phyloP scores from a whole-genome alignment of 2,113 vertebrate species.

The Chionodraco myersi region DNA sequence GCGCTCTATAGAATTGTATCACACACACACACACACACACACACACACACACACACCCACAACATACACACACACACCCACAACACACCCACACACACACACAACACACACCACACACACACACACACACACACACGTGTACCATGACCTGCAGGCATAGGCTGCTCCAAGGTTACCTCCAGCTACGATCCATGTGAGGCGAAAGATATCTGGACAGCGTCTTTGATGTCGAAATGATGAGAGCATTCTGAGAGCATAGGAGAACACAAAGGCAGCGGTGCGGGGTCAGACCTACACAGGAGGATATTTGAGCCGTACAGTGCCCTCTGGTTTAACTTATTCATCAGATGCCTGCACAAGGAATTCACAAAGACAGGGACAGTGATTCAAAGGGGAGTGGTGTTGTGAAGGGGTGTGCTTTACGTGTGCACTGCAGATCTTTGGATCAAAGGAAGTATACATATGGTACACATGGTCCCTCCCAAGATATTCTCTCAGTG shows the following conservation, averaged over 20 bases:
- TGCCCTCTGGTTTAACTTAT: constrained; percentile 58
- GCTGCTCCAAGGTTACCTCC: constrained; percentile 28
- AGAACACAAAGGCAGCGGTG: constrained; percentile 44
- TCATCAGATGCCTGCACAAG: constrained; percentile 48
- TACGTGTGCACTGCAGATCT: constrained; percentile 1
- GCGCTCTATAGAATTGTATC: neutral
- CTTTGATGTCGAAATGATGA: constrained; percentile 66
- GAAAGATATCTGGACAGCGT: constrained; percentile 40
- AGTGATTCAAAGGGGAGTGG: constrained; percentile 32
- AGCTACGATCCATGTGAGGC: constrained; percentile 38
- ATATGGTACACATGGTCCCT: constrained; percentile 43
- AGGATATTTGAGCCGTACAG: constrained; percentile 40
- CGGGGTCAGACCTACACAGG: constrained; percentile 52
- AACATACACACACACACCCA: neutral
- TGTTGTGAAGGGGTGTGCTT: constrained; percentile 11
- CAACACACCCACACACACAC: neutral
- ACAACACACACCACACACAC: neutral
- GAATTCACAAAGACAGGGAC: constrained; percentile 43
- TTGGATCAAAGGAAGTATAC: constrained; percentile 48
- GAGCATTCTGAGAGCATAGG: constrained; percentile 43
- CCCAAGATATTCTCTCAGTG: constrained; percentile 3
- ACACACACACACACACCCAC: neutral
- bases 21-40: neutral
- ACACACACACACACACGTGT: neutral
- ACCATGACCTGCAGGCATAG: constrained; percentile 8